Conservation (phyloP, 2,888 invertebrate species). For the Erynnis tages region DNA sequence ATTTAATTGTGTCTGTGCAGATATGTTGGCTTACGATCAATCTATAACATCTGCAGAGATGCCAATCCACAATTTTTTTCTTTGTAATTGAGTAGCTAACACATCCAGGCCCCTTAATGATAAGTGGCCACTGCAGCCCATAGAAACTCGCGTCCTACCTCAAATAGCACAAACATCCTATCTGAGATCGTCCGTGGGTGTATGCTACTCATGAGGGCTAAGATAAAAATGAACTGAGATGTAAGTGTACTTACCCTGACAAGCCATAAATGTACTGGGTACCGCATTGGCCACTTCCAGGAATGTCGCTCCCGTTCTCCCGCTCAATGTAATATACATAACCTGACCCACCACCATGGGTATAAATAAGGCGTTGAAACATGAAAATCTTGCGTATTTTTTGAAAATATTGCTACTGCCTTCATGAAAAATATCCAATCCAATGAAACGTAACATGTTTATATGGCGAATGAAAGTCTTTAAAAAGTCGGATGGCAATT, state of each 20-base stretch:
- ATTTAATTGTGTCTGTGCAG: no score
- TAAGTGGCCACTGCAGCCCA: no score
- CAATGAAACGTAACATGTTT: constrained; percentile 32
- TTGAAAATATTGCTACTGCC: constrained; percentile 15
- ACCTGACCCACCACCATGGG: constrained; percentile 30
- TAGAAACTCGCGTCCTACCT: no score
- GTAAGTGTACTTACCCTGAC: constrained; percentile 31
- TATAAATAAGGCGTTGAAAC: constrained; percentile 20
- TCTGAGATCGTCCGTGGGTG: no score
- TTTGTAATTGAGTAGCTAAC: no score
- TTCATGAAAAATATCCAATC: constrained; percentile 35
- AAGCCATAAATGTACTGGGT: constrained; percentile 30
- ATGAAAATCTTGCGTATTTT: constrained; percentile 25
- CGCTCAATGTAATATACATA: constrained; percentile 30
- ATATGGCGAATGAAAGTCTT: constrained; percentile 34
- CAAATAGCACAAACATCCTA: no score
- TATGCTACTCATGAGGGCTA: no score
- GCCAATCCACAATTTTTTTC: no score
- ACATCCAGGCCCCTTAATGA: no score
- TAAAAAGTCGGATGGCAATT: constrained; percentile 29
- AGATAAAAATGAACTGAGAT: no score
- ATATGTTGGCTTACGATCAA: no score
- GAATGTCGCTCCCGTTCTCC: constrained; percentile 33
- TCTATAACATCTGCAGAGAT: no score
- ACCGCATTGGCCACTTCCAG: constrained; percentile 36